phyloP scores from a whole-genome alignment of 37 sponge, comb jelly and placozoan genomes.

The Oscarella lobularis region DNA sequence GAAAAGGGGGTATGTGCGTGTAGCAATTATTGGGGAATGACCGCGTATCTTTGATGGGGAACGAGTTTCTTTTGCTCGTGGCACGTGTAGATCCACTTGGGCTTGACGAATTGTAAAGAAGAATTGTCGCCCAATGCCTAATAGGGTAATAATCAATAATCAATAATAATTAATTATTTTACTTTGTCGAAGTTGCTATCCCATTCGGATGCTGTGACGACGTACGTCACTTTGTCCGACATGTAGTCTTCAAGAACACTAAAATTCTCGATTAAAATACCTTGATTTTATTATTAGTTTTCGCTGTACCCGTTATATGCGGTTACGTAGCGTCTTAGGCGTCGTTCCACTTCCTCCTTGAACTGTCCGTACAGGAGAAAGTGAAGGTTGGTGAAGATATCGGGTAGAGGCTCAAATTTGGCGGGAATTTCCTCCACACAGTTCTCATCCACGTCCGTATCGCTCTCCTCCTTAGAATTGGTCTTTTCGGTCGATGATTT shows the following conservation, averaged over 20 bases:
- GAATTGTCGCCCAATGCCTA: conserved; percentile 70
- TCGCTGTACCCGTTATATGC: conserved; percentile 60
- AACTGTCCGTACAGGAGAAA: conserved; percentile 69
- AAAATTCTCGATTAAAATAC: not conserved
- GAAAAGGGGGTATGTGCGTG: not conserved
- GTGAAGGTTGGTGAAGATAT: conserved; percentile 38
- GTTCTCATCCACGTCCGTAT: too few relatives aligned
- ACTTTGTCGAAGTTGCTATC: not conserved
- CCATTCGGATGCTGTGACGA: not conserved
- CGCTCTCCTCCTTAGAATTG: too few relatives aligned
- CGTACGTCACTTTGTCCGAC: not conserved
- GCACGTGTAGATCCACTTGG: conserved; percentile 71
- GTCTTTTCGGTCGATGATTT: too few relatives aligned
- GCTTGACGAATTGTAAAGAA: conserved; percentile 49
- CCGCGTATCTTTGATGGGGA: conserved; percentile 37
- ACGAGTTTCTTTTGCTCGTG: conserved; percentile 47
- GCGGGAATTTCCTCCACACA: too few relatives aligned
- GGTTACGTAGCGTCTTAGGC: conserved; percentile 51
- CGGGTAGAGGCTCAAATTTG: conserved; percentile 39
- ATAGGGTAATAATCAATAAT: not conserved
- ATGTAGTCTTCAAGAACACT: not conserved
- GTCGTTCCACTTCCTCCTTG: conserved; percentile 15
- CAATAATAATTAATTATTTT: not conserved
- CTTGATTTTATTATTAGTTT: too few relatives aligned
- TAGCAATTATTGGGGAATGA: not conserved